These are phyloP conservation scores for Parelbella ahira DNA, from an alignment of 2,888 invertebrate genomes.

Conservation along the genomic window DNA sequence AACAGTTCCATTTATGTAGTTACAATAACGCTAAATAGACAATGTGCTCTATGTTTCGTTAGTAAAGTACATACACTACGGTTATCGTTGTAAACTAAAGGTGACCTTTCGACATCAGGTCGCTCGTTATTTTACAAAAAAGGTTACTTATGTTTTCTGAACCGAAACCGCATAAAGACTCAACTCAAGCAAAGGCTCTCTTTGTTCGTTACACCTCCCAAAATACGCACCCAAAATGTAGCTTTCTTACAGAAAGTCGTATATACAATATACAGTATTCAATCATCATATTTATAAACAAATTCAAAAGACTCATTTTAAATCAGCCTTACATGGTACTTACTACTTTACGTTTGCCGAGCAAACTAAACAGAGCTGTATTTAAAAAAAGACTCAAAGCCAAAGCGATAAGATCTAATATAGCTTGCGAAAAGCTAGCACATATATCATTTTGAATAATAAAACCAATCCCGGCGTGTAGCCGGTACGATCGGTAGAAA, in stretches of 20 bases:
- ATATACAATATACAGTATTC: not conserved
- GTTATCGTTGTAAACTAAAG: constrained; percentile 12
- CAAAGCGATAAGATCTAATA: not conserved
- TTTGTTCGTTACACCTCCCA: constrained; percentile 23
- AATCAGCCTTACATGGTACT: not conserved
- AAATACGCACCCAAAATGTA: constrained; percentile 22
- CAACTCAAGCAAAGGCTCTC: constrained; percentile 22
- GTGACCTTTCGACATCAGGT: constrained; percentile 20
- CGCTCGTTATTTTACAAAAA: constrained; percentile 25
- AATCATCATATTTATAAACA: not conserved
- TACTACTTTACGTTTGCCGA: not conserved
- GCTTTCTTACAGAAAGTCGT: constrained; percentile 4
- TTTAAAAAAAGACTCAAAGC: not conserved
- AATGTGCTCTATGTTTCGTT: too few relatives aligned
- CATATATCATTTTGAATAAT: constrained; percentile 2
- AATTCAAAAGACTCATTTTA: not conserved
- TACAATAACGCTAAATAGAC: too few relatives aligned
- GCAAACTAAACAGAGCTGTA: not conserved
- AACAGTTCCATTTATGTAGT: too few relatives aligned
- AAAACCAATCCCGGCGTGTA: constrained; percentile 15
- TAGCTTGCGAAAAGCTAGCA: not conserved
- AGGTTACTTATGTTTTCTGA: constrained; percentile 24
- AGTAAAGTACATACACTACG: too few relatives aligned
- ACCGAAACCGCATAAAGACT: constrained; percentile 25
- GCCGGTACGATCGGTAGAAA: constrained; percentile 25